Base-by-base conservation (phyloP, 2,113 vertebrate species). In the Zosterops japonicus region DNA sequence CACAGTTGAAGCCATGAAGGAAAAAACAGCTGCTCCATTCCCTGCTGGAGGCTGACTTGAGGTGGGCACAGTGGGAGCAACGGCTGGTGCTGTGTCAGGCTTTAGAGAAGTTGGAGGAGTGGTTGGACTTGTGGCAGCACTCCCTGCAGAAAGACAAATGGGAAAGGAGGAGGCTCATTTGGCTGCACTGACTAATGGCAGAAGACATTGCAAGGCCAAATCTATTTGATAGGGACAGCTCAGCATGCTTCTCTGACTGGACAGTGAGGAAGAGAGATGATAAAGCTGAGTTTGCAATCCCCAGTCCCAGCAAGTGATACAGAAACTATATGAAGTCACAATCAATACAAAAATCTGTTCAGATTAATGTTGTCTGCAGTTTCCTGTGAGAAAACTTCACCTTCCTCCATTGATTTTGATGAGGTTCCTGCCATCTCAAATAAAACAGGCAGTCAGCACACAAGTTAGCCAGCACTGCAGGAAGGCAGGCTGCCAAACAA, bases 81-180 rank as follows among this genome's bases (percentile, higher is more conserved):
- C 27, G 8, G 44, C 28, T 0, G 77, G 82, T 3, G n/a, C 61
- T 0, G 91, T 4, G 2, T 97, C 98, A 23, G 94, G 68, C 69
- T 96, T 98, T 13, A 93, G n/a, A 15, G 96, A 88, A 42, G 93
- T 65, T 15, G 96, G 95, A 44, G 91, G 87, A 76, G 97, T 93
- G 33, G 97, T 78, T 11, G 98, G 84, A 18, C 97, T 70, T 4
- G 98, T 76, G 84, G 98, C 83, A 46, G 81, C 49, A 21, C 93
- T 97, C 85, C 97, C 98, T 98, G 93, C 55, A 90, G 65, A 13
- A 68, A 93, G 28, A 91, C 61, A 84, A 88, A 84, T 0, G 22
- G 64, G 44, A 41, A 86, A 69, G 53, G 22, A 65, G 50, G 63
- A 85, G 12, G n/a, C 53, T 89, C 81, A 16, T 60, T 78, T 60